These are phyloP conservation scores for Cyanoderma ruficeps DNA, from an alignment of 2,113 vertebrate genomes.

Conservation along the genomic window DNA sequence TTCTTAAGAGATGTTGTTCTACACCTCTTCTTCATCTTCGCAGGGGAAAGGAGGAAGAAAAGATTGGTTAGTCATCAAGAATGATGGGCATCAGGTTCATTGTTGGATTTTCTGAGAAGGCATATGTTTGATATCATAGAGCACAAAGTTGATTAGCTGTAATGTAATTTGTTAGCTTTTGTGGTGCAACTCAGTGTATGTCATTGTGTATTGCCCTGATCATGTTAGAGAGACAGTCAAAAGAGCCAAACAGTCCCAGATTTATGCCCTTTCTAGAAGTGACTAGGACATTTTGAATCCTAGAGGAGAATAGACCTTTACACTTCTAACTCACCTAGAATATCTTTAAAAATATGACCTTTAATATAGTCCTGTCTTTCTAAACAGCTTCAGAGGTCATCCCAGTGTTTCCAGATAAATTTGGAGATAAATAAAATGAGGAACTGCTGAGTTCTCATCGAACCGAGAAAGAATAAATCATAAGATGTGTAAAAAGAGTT, in stretches of 20 bases:
- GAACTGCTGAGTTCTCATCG: neutral
- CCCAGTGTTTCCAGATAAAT: neutral
- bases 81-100: neutral
- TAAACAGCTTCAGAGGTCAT: neutral
- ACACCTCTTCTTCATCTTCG: neutral
- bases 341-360: neutral
- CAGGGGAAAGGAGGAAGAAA: neutral
- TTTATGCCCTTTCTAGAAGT: neutral
- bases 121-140: neutral
- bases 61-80: neutral
- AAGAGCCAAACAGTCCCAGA: neutral
- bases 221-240: neutral
- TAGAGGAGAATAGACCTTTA: neutral
- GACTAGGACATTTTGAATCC: neutral
- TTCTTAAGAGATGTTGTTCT: neutral
- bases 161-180: slow-evolving; percentile 1
- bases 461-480: neutral
- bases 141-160: neutral
- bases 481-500: neutral
- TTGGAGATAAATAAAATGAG: neutral
- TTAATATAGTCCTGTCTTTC: neutral
- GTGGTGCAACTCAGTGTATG: neutral
- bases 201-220: neutral
- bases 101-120: neutral
- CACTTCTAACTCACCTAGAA: neutral